phyloP scores from a whole-genome alignment of 2,113 vertebrate species.

The Austrofundulus limnaeus region DNA sequence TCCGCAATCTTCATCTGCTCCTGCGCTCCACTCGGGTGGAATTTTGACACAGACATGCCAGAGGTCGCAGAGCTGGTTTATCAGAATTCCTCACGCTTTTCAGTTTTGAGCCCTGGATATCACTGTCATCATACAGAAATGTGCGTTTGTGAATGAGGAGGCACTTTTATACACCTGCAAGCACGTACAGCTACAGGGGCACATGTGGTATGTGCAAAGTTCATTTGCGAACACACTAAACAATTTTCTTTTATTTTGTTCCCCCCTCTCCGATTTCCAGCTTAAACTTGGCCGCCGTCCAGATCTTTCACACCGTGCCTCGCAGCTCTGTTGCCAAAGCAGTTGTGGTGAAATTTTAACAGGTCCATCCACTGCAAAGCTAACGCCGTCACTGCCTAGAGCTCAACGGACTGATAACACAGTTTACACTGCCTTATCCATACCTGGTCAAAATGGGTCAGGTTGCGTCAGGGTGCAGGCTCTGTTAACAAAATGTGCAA shows the following conservation, averaged over 20 bases:
- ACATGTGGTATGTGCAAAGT: conserved; percentile 34
- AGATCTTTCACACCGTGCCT: conserved; percentile 53
- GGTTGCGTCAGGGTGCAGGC: conserved; percentile 64
- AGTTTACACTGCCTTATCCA: conserved; percentile 74
- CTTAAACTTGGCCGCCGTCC: conserved; percentile 40
- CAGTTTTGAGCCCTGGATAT: conserved; percentile 25
- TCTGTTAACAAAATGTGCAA: conserved; percentile 61
- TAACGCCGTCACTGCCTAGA: conserved; percentile 54
- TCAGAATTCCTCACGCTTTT: conserved; percentile 55
- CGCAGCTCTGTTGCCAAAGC: conserved; percentile 47
- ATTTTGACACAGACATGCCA: conserved; percentile 66
- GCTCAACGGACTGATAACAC: conserved; percentile 70
- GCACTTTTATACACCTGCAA: conserved; percentile 5
- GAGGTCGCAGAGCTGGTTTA: conserved; percentile 54
- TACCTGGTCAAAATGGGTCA: conserved; percentile 69
- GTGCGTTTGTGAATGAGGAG: not conserved
- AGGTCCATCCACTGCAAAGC: conserved; percentile 69
- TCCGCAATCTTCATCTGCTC: conserved; percentile 65
- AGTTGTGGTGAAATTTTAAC: conserved; percentile 77
- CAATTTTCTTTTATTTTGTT: not conserved
- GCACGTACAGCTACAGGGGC: not conserved
- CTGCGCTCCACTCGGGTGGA: conserved; percentile 45
- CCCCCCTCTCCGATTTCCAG: conserved; percentile 1
- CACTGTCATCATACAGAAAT: not conserved
- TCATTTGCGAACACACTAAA: conserved; percentile 29